Conservation (phyloP, 1,140 invertebrate species). For the Habropoda laboriosa region DNA sequence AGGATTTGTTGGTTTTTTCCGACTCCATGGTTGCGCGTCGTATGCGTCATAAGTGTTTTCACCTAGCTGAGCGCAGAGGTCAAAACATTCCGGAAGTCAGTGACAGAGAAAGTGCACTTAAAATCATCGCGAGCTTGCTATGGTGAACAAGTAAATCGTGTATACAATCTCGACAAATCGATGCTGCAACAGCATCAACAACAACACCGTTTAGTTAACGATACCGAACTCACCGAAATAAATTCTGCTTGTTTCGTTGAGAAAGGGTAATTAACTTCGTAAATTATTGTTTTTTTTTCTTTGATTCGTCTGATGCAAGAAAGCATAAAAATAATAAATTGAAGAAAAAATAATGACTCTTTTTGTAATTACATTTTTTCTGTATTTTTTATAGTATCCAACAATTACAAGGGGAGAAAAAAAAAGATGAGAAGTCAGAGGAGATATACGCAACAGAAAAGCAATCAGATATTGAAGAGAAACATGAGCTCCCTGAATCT, state of each 20-base stretch:
- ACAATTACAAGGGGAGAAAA: slow-evolving; percentile 68
- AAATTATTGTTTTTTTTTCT: background rate
- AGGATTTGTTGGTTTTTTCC: slow-evolving; percentile 47
- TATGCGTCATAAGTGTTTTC: slow-evolving; percentile 52
- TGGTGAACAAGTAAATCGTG: slow-evolving; percentile 53
- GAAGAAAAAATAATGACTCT: background rate
- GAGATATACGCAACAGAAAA: slow-evolving; percentile 67
- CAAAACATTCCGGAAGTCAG: slow-evolving; percentile 33
- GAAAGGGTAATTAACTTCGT: slow-evolving; percentile 49
- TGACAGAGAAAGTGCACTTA: slow-evolving; percentile 30
- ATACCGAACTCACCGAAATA: slow-evolving; percentile 45
- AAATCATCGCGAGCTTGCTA: slow-evolving; percentile 33
- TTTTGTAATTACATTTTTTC: slow-evolving; percentile 6
- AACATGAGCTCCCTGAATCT: slow-evolving; percentile 77
- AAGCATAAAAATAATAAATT: no score
- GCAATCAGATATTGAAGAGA: slow-evolving; percentile 70
- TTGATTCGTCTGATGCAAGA: background rate
- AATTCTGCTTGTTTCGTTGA: slow-evolving; percentile 33
- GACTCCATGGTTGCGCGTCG: slow-evolving; percentile 52
- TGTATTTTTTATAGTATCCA: slow-evolving; percentile 66
- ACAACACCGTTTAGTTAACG: slow-evolving; percentile 46
- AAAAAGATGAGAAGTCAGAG: slow-evolving; percentile 66
- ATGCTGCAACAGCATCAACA: slow-evolving; percentile 65
- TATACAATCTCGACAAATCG: slow-evolving; percentile 55
- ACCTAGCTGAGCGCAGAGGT: slow-evolving; percentile 13